phyloP scores from a whole-genome alignment of 2,888 invertebrate genomes.

The Amitus sp. region DNA sequence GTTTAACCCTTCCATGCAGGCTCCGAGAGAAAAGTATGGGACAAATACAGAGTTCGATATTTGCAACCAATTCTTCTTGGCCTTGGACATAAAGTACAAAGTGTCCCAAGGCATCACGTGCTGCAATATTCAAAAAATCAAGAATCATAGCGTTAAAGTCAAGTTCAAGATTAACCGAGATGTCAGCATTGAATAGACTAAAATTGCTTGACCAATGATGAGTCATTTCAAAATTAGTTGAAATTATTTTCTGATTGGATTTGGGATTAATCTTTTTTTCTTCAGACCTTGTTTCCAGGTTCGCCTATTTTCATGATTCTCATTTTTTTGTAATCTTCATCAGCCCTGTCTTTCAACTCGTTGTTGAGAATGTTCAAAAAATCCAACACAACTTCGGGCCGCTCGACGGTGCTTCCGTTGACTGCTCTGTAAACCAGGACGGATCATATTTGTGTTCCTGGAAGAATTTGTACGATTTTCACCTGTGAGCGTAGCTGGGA shows the following conservation, averaged over 20 bases:
- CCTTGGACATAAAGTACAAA: conserved; percentile 82
- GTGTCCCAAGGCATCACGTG: conserved; percentile 81
- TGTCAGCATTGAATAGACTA: too few relatives aligned
- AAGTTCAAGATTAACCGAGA: too few relatives aligned
- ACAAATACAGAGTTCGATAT: conserved; percentile 79
- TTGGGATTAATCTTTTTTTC: too few relatives aligned
- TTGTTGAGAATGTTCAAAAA: conserved; percentile 83
- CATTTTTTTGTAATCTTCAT: conserved; percentile 81
- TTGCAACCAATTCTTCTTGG: conserved; percentile 77
- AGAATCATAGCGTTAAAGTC: too few relatives aligned
- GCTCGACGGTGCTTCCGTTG: conserved; percentile 86
- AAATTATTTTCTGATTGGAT: too few relatives aligned
- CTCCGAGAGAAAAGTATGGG: conserved; percentile 90
- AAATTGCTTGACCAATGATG: too few relatives aligned
- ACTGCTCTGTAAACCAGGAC: conserved; percentile 76
- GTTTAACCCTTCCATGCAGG: conserved; percentile 97
- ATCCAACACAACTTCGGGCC: conserved; percentile 79
- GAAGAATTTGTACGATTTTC: too few relatives aligned
- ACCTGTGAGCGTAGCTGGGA: conserved; percentile 86
- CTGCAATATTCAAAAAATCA: conserved; percentile 40
- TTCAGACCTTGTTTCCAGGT: conserved; percentile 16
- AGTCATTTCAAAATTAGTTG: too few relatives aligned
- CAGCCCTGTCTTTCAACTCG: conserved; percentile 76
- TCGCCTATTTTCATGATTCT: conserved; percentile 74
- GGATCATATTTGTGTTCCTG: too few relatives aligned